phyloP scores from a whole-genome alignment of 2,888 invertebrate genomes.

The Sesamia inferens region DNA sequence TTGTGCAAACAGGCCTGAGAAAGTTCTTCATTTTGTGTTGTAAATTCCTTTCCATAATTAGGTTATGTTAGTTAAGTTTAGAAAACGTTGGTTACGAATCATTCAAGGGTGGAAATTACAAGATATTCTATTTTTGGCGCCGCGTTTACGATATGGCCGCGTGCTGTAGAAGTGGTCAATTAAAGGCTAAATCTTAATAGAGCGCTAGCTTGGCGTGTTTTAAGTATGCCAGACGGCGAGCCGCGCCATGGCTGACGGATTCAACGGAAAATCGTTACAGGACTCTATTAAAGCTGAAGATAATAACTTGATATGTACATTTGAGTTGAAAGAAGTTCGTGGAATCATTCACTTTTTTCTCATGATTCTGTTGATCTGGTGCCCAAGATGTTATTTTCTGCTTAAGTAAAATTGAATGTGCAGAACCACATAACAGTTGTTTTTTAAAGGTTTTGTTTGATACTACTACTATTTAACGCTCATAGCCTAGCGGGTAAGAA shows the following conservation, averaged over 20 bases:
- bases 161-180: constrained; percentile 59
- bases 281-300: constrained; percentile 36
- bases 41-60: constrained; percentile 10
- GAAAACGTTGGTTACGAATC: constrained; percentile 35
- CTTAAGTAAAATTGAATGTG: neutral
- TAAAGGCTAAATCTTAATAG: constrained; percentile 58
- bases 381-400: neutral
- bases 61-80: constrained; percentile 20
- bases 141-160: constrained; percentile 63
- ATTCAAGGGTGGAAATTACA: constrained; percentile 55
- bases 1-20: neutral
- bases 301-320: constrained; percentile 32
- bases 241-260: constrained; percentile 42
- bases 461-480: neutral
- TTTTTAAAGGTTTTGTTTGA: no score
- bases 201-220: constrained; percentile 67
- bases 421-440: no score
- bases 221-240: constrained; percentile 78
- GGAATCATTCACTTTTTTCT: neutral
- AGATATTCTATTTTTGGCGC: constrained; percentile 69
- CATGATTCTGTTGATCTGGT: neutral
- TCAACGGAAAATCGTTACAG: constrained; percentile 57
- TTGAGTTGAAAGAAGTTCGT: neutral
- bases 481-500: neutral
- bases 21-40: constrained; percentile 6